Percentiles rank a stretch among this genome's conserved stretches.
Conservation (phyloP, 2,888 invertebrate species). For the Pristionchus mayeri region DNA sequence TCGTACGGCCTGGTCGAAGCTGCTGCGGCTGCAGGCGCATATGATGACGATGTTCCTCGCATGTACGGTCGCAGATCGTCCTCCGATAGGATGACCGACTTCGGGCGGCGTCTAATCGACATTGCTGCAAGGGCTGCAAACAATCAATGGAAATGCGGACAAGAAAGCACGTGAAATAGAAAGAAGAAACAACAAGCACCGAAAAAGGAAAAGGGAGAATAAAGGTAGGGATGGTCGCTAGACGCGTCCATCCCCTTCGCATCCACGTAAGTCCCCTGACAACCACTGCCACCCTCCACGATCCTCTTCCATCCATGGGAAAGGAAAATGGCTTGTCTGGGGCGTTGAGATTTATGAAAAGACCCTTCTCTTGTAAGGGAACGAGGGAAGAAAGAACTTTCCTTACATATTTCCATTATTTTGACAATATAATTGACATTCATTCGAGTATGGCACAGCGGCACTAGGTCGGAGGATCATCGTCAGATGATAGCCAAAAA, state of each 20-base stretch:
- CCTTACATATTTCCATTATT: too few relatives aligned
- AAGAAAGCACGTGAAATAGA: background rate
- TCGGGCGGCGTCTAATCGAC: background rate
- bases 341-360: too few relatives aligned
- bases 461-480: too few relatives aligned
- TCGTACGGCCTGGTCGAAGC: background rate
- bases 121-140: background rate
- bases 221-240: conserved; percentile 20
- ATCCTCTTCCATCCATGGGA: background rate
- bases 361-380: background rate
- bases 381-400: background rate
- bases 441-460: too few relatives aligned
- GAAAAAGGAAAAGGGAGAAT: background rate
- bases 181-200: background rate
- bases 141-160: background rate
- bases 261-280: conserved; percentile 16
- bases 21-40: too few relatives aligned
- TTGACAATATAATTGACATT: too few relatives aligned
- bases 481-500: too few relatives aligned
- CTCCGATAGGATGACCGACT: conserved; percentile 14
- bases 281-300: background rate
- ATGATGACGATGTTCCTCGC: background rate
- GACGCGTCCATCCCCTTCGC: background rate
- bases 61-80: conserved; percentile 20
- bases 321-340: background rate